Base-by-base conservation (phyloP, 2,113 vertebrate genomes). In the Eublepharis macularius region DNA sequence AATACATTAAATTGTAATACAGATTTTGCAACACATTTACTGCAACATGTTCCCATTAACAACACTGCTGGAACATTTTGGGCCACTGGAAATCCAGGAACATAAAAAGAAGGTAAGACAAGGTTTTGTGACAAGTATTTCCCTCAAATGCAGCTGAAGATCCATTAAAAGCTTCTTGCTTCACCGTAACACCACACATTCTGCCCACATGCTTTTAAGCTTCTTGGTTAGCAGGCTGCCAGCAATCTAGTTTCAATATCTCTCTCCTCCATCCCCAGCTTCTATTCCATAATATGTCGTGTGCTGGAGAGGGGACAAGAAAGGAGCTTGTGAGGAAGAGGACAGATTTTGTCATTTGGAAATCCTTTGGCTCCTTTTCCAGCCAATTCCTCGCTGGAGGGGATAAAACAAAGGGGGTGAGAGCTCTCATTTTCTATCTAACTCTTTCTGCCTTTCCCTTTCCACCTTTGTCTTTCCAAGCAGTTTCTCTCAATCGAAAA, bases 101-200 rank as follows among this genome's bases (percentile, higher is more conserved):
- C 57, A 26, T 12, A 4, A 34, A n/a, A 83, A 16, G 3, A 4
- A 54, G 36, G 1, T 84, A 78, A 86, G 2, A 76, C 75, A 78
- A 85, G 82, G 63, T 84, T 63, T 60, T 0, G 0, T 68, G 24
- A 24, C 51, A 70, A 73, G 36, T 70, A 73, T 4, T 29, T 34
- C 0, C 45, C 73, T 70, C 70, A 0, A 70, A 83, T 83, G 21
- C 49, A 2, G 84, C 2, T 57, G 63, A 80, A 36, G 39, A 88
- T 87, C 84, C 76, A 78, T 82, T 70, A 47, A 0, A 1, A 84
- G 1, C 86, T 87, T 72, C 89, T 94, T 94, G 93, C 84, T 94
- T 94, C 85, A 86, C 57, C 7, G 82, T 79, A 21, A 86, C 85
- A 92, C 91, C 87, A 87, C 90, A 88, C 86, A 80, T 13, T 78